These are phyloP conservation scores for Eupeodes latifasciatus DNA, from an alignment of 2,888 invertebrate species.

Conservation along the genomic window DNA sequence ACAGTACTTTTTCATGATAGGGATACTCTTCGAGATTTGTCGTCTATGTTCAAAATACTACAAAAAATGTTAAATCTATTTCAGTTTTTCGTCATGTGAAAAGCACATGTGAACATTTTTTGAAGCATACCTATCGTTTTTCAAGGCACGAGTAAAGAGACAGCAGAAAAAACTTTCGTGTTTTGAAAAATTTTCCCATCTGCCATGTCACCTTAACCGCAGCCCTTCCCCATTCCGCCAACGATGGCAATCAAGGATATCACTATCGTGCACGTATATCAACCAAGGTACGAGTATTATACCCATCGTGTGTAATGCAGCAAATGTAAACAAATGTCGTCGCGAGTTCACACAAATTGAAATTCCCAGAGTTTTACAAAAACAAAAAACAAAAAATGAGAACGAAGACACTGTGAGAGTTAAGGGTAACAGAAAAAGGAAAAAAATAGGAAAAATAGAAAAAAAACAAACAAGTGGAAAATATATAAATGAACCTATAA, in stretches of 20 bases:
- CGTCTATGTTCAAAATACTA: too few species aligned
- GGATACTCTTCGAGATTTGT: too few species aligned
- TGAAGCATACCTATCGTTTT: slow-evolving; percentile 11
- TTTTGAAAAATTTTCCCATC: slow-evolving; percentile 56
- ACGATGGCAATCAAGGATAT: slow-evolving; percentile 69
- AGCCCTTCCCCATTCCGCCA: slow-evolving; percentile 19
- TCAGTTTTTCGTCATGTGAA: not conserved
- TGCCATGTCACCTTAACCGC: slow-evolving; percentile 40
- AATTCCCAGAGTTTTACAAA: slow-evolving; percentile 66
- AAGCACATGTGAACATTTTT: not conserved
- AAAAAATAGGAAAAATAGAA: slow-evolving; percentile 3
- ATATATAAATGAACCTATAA: not conserved
- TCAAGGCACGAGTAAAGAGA: slow-evolving; percentile 22
- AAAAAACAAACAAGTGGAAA: slow-evolving; percentile 27
- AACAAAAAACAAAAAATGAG: slow-evolving; percentile 41
- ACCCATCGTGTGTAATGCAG: slow-evolving; percentile 75
- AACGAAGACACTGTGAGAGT: slow-evolving; percentile 24
- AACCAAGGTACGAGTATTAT: slow-evolving; percentile 43
- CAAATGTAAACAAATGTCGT: slow-evolving; percentile 76
- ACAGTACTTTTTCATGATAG: too few species aligned
- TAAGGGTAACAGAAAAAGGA: slow-evolving; percentile 9
- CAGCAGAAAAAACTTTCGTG: slow-evolving; percentile 52
- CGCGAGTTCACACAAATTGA: slow-evolving; percentile 75
- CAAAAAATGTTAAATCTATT: not conserved
- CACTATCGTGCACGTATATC: slow-evolving; percentile 74